phyloP scores from a whole-genome alignment of 2,888 invertebrate genomes.

The Acrocera orbiculus region DNA sequence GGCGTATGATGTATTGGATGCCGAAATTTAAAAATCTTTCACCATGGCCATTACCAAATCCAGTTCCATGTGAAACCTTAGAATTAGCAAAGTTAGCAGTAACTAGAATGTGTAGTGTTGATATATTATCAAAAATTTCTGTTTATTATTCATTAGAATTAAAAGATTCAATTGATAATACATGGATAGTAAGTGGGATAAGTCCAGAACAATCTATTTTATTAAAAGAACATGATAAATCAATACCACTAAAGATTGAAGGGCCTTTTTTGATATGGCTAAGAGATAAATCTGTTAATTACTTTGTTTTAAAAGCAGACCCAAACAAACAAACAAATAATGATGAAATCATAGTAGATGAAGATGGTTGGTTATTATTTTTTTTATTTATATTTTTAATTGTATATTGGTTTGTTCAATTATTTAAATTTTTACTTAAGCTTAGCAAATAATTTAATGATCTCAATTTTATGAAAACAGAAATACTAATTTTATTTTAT shows the following conservation, averaged over 20 bases:
- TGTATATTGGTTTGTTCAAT: neutral
- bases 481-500: constrained; percentile 5
- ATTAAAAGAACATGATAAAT: constrained; percentile 41
- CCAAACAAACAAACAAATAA: constrained; percentile 32
- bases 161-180: constrained; percentile 61
- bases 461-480: too few relatives aligned
- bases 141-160: constrained; percentile 50
- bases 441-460: too few relatives aligned
- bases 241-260: constrained; percentile 59
- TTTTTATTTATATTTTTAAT: too few relatives aligned
- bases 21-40: constrained; percentile 85
- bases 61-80: constrained; percentile 56
- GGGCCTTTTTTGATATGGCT: constrained; percentile 73
- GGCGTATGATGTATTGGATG: constrained; percentile 79
- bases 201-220: constrained; percentile 57
- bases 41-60: constrained; percentile 67
- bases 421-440: constrained; percentile 4
- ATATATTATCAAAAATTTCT: constrained; percentile 47
- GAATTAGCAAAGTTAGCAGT: constrained; percentile 71
- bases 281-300: constrained; percentile 53
- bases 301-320: constrained; percentile 65
- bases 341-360: constrained; percentile 38
- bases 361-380: constrained; percentile 39
- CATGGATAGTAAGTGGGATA: constrained; percentile 84
- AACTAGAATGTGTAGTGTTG: constrained; percentile 65